Evolutionary conservation across 2,797 vertebrate genomes (phyloP).

Genomic region (Sparidentex hasta): DNA sequence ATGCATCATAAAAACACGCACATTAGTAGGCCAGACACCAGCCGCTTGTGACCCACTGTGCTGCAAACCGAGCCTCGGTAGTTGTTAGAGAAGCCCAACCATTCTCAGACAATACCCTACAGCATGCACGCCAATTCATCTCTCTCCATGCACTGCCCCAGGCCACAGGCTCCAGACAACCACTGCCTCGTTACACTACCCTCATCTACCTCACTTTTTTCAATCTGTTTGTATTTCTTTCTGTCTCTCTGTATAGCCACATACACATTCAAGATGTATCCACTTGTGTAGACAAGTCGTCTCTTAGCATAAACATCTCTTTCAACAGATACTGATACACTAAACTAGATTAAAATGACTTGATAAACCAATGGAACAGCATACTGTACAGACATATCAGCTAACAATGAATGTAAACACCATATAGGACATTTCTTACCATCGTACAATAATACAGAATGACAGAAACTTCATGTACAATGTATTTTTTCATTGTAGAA

Average conservation of each 20-base stretch:
- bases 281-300: conserved; percentile 23
- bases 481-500: not conserved
- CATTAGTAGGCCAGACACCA: conserved; percentile 38
- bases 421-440: not conserved
- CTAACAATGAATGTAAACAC: conserved; percentile 1
- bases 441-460: not conserved
- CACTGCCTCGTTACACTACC: conserved; percentile 54
- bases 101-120: conserved; percentile 66
- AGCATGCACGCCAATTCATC: conserved; percentile 64
- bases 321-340: not conserved
- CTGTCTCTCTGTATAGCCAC: conserved; percentile 18
- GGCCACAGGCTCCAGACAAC: conserved; percentile 70
- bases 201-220: conserved; percentile 54
- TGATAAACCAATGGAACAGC: conserved; percentile 11
- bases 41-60: conserved; percentile 65
- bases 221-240: conserved; percentile 40
- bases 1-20: conserved; percentile 39
- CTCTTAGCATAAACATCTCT: conserved; percentile 10
- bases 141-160: conserved; percentile 64
- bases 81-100: conserved; percentile 61
- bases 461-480: not conserved
- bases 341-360: conserved; percentile 5
- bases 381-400: not conserved
- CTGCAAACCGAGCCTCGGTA: conserved; percentile 61
- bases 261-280: conserved; percentile 20